Conservation (phyloP, 2,113 vertebrate species). For the Mionectes macconnelli region DNA sequence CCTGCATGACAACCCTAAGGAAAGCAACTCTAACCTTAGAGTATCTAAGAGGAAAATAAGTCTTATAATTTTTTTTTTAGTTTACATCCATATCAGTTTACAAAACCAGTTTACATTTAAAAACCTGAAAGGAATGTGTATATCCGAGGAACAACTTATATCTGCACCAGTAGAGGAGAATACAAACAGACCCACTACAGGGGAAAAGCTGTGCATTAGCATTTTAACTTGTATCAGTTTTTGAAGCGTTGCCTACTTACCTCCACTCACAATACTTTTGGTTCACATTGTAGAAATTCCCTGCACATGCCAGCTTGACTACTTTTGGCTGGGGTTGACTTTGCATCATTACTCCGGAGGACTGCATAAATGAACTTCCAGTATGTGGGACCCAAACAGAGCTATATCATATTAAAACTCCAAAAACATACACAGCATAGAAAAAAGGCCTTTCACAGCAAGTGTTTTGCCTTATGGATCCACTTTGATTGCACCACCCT, state of each 20-base stretch:
- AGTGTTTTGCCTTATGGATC: not conserved
- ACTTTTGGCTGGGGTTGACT: not conserved
- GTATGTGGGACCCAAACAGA: not conserved
- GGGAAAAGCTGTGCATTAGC: accelerated
- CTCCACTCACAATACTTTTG: not conserved
- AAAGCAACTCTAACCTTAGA: not conserved
- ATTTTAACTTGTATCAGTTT: not conserved
- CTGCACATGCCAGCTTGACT: not conserved
- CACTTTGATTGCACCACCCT: not conserved
- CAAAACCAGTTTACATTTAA: not conserved
- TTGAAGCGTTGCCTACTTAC: not conserved
- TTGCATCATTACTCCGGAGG: not conserved
- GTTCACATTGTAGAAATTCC: not conserved
- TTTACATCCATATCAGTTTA: not conserved
- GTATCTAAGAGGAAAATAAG: not conserved
- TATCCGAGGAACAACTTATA: not conserved
- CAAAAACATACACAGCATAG: not conserved
- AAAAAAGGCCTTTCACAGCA: not conserved
- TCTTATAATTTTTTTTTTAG: not conserved
- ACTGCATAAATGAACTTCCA: not conserved
- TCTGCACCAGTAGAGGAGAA: not conserved
- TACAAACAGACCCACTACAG: not conserved
- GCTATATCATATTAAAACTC: not conserved
- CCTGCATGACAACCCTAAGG: not conserved
- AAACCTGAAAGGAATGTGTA: accelerated